These are phyloP conservation scores for Aleiodes alternator DNA, from an alignment of 2,888 invertebrate genomes.

Conservation along the genomic window DNA sequence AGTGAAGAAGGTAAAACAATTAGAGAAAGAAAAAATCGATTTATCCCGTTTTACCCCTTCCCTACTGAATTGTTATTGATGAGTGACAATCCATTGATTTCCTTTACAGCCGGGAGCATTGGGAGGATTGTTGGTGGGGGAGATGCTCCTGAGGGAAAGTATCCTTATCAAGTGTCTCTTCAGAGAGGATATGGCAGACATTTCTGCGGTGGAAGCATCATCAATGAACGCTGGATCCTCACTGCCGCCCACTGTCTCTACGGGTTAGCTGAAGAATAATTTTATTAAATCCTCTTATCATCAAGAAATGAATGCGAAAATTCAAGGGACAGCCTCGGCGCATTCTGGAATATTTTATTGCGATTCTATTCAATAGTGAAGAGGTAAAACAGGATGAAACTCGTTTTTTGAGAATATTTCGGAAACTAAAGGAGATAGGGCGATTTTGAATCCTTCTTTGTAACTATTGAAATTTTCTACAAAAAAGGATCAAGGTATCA, in stretches of 20 bases:
- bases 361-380: no score
- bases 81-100: not conserved
- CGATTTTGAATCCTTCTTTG: no score
- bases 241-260: constrained; percentile 78
- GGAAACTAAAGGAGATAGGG: no score
- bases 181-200: constrained; percentile 71
- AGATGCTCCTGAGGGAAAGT: constrained; percentile 77
- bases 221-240: constrained; percentile 76
- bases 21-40: no score
- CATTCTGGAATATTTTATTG: no score
- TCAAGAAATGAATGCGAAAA: no score
- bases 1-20: not conserved
- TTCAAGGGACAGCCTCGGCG: no score
- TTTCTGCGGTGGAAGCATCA: constrained; percentile 79
- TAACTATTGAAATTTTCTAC: no score
- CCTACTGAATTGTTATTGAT: not conserved
- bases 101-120: not conserved
- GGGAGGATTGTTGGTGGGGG: constrained; percentile 74
- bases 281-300: not conserved
- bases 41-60: no score
- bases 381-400: no score
- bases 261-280: constrained; percentile 65
- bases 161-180: constrained; percentile 78
- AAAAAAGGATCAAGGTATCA: no score
- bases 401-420: no score